Percentiles rank a stretch among this genome's conserved stretches.
These are phyloP conservation scores for Montipora capitata DNA, from an alignment of 92 coral and sea anemone genomes.

Conservation along the genomic window DNA sequence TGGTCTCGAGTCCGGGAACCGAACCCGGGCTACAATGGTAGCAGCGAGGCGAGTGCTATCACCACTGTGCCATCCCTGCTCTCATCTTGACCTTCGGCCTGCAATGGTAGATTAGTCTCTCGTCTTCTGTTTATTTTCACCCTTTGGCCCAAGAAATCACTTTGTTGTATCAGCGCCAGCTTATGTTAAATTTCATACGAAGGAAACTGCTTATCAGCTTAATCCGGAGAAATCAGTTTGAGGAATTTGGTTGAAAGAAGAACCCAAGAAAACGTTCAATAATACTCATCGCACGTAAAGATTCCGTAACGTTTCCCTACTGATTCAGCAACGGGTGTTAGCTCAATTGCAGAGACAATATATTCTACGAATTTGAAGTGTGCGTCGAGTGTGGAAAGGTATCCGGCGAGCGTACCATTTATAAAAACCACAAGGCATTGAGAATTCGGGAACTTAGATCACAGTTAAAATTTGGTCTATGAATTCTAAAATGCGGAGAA, in stretches of 20 bases:
- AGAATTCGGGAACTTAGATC: background rate
- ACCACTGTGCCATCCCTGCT: too few relatives aligned
- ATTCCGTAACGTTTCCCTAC: conserved; percentile 19
- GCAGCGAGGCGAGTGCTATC: background rate
- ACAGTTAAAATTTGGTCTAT: background rate
- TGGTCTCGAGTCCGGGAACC: too few relatives aligned
- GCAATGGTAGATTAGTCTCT: conserved; percentile 10
- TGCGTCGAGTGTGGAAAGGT: background rate
- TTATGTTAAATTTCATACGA: conserved; percentile 1
- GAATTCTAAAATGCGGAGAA: background rate
- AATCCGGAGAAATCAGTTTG: background rate
- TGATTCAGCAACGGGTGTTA: conserved; percentile 15
- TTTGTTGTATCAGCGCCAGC: conserved; percentile 21
- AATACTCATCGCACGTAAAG: conserved; percentile 12
- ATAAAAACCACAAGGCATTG: background rate
- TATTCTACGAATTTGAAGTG: background rate
- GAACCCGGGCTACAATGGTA: too few relatives aligned
- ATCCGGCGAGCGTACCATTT: conserved; percentile 5
- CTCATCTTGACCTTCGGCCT: conserved; percentile 46
- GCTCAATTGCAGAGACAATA: background rate
- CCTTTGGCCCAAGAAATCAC: conserved; percentile 33
- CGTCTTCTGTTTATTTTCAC: conserved; percentile 42
- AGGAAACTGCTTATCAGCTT: conserved; percentile 4
- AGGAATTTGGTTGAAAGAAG: background rate
- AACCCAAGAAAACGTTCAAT: background rate